A percentile compares a stretch with the other conserved stretches of the same genome.
phyloP scores from a whole-genome alignment of 2,797 vertebrate genomes.

The Urocyon cinereoargenteus region DNA sequence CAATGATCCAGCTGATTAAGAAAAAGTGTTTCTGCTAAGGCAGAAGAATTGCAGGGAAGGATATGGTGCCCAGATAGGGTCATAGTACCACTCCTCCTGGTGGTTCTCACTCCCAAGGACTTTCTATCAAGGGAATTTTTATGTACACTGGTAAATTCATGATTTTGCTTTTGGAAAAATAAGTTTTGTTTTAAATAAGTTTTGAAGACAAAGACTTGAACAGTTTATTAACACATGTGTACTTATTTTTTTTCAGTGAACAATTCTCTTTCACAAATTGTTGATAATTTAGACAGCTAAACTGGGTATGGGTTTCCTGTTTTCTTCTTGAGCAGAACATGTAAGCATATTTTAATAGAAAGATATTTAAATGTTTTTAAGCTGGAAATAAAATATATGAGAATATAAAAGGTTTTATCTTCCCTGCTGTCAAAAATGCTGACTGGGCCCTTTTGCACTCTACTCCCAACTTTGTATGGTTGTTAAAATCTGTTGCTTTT shows the following conservation, averaged over 20 bases:
- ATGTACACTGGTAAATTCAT: not conserved
- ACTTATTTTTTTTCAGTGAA: slow-evolving; percentile 44
- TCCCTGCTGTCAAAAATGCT: slow-evolving; percentile 83
- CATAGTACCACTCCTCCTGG: not conserved
- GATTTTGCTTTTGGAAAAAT: slow-evolving; percentile 53
- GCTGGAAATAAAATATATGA: slow-evolving; percentile 84
- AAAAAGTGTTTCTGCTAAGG: not conserved
- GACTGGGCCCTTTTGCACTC: slow-evolving; percentile 84
- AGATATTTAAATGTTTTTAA: slow-evolving; percentile 80
- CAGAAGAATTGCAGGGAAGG: slow-evolving; percentile 18
- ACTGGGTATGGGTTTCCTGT: slow-evolving; percentile 78
- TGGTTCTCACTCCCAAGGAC: not conserved
- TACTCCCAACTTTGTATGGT: slow-evolving; percentile 82
- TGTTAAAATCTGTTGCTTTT: slow-evolving; percentile 89
- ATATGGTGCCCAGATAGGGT: not conserved
- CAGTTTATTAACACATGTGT: not conserved
- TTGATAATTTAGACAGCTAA: slow-evolving; percentile 81
- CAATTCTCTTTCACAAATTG: slow-evolving; percentile 69
- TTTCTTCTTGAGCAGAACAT: slow-evolving; percentile 74
- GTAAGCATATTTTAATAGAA: slow-evolving; percentile 79
- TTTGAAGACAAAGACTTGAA: slow-evolving; percentile 14
- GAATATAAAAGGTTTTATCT: slow-evolving; percentile 85
- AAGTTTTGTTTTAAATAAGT: slow-evolving; percentile 49
- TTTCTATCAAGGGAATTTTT: not conserved
- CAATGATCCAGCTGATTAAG: not conserved